Percentiles rank a stretch among this genome's conserved stretches.
These are phyloP conservation scores for Emmelina monodactyla DNA, from an alignment of 2,888 invertebrate genomes.

Conservation along the genomic window DNA sequence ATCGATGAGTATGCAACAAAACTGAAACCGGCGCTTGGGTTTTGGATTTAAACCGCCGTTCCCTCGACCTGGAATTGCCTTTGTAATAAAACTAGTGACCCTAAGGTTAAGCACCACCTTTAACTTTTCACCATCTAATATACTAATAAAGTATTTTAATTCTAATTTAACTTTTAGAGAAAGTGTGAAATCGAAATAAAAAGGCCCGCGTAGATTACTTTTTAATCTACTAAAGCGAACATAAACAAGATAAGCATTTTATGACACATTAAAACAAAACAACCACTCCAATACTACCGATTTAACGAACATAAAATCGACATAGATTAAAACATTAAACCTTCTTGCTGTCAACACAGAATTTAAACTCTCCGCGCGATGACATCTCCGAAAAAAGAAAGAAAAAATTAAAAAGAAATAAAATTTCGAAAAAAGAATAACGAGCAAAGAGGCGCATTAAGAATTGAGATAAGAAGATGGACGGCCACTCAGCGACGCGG, in stretches of 20 bases:
- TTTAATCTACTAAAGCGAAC: conserved; percentile 22
- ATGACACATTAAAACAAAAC: conserved; percentile 20
- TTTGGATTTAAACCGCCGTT: too few relatives aligned
- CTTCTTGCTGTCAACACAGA: conserved; percentile 59
- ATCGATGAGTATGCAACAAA: conserved; percentile 32
- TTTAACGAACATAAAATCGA: conserved; percentile 46
- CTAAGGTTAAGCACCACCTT: too few relatives aligned
- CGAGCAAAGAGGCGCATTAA: conserved; percentile 64
- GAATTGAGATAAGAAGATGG: conserved; percentile 65
- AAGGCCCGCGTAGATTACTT: too few relatives aligned
- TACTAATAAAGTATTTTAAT: too few relatives aligned
- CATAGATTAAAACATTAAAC: conserved; percentile 66
- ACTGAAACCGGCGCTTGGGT: conserved; percentile 1
- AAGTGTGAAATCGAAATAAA: too few relatives aligned
- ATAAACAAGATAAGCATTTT: conserved; percentile 38
- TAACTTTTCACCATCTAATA: too few relatives aligned
- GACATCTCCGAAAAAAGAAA: too few relatives aligned
- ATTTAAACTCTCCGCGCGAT: conserved; percentile 50
- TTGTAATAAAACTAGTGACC: too few relatives aligned
- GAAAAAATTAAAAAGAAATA: conserved; percentile 44
- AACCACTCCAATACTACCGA: conserved; percentile 36
- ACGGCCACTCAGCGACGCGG: conserved; percentile 59
- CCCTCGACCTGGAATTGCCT: too few relatives aligned
- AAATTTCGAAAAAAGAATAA: conserved; percentile 45
- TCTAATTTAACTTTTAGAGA: too few relatives aligned